Evolutionary conservation across 2,113 vertebrate species (phyloP), one percentile per base, ranked within the genome.

Genomic region (Rhizomys pruinosus): DNA sequence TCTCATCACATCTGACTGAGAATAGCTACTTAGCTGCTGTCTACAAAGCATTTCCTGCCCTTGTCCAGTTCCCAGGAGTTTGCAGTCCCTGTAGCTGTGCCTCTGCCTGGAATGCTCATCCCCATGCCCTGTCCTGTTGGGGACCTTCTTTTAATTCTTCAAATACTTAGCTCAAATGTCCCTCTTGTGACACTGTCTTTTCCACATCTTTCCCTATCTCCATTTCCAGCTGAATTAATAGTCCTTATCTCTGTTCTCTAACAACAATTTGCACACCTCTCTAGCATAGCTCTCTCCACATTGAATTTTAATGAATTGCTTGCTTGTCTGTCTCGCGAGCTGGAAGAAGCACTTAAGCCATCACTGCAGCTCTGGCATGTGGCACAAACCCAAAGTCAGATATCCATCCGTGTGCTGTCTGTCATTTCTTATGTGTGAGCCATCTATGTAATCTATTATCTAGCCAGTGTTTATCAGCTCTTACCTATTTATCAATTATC

Each of bases 231-330:
- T 95, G 95, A 91, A 88, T 96, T 89, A 96, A 90, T 82, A 59
- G 44, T 77, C 13, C 32, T 17, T 3, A 86, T 87, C 78, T 84
- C 89, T 89, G 81, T 82, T 78, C 73, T 80, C 82, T 91, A 52
- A 37, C 74, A 91, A 91, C 92, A 92, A 84, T 95, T 82, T 93
- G 39, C 93, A 47, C 29, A 47, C 77, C 74, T 87, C 69, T 47
- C 89, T 89, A 87, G 79, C 85, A 71, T 42, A 81, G 95, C 91
- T 32, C 66, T 89, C 8, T 2, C 79, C 89, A 91, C 4, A 69
- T 44, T 94, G 95, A 96, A 97, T 96, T 96, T 96, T 97, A 97
- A 96, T 97, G 93, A 91, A 89, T 95, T 95, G 95, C 89, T 92
- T 89, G 90, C 85, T 96, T 93, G 44, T 95, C 92, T 95, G 82